phyloP scores from a whole-genome alignment of 2,113 vertebrate genomes.

The Oriolus oriolus region DNA sequence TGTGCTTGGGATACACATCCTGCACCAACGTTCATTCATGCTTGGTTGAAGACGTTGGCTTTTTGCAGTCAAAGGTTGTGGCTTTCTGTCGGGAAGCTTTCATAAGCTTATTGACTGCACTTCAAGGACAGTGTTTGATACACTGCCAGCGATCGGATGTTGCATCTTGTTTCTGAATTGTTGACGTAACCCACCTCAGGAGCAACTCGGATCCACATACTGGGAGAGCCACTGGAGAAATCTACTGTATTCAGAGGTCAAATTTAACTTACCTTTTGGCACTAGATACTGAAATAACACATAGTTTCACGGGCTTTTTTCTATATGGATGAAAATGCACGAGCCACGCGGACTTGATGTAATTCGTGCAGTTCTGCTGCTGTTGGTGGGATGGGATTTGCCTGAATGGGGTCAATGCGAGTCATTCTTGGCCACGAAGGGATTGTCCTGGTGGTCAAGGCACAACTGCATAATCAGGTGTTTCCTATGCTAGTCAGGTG shows the following conservation, averaged over 20 bases:
- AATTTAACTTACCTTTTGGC: background rate
- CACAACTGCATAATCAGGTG: background rate
- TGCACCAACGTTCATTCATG: background rate
- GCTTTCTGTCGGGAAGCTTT: slow-evolving; percentile 7
- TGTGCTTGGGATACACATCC: background rate
- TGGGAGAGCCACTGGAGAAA: background rate
- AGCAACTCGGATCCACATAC: accelerated
- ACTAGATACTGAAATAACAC: background rate
- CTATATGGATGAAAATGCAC: background rate
- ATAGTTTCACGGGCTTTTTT: background rate
- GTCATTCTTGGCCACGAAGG: background rate
- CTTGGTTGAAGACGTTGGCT: background rate
- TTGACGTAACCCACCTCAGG: background rate
- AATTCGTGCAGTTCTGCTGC: accelerated
- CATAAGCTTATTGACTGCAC: background rate
- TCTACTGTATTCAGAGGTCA: background rate
- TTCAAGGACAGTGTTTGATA: background rate
- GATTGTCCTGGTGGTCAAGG: background rate
- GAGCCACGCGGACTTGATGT: accelerated
- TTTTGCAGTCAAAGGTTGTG: background rate
- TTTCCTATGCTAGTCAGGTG: accelerated
- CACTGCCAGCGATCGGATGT: accelerated
- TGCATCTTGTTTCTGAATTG: background rate
- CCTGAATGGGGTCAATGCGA: background rate
- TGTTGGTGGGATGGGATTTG: background rate